These are phyloP conservation scores for Phania funesta DNA, from an alignment of 2,888 invertebrate genomes.

Conservation along the genomic window DNA sequence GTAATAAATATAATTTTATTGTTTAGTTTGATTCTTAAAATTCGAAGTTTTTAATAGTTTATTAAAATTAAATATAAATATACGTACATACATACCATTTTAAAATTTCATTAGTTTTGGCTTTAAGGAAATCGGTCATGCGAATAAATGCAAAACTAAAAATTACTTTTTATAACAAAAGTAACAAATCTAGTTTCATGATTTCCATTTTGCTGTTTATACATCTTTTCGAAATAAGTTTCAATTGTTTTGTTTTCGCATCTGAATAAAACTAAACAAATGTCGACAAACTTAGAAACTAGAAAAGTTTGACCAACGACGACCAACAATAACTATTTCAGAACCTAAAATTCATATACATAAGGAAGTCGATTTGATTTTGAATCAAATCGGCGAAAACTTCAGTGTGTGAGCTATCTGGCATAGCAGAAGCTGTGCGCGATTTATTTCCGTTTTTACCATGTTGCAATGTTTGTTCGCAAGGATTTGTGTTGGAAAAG, in stretches of 20 bases:
- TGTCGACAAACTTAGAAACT: too few species aligned
- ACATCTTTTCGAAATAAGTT: neutral
- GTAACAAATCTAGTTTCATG: neutral
- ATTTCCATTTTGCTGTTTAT: neutral
- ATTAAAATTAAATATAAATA: neutral
- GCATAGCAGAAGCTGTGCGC: too few species aligned
- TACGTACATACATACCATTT: conserved; percentile 48
- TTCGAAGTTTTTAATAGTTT: conserved; percentile 4
- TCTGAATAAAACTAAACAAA: too few species aligned
- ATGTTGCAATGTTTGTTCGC: too few species aligned
- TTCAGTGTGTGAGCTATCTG: too few species aligned
- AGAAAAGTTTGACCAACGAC: too few species aligned
- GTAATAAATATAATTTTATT: conserved; percentile 19
- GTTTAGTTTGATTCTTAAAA: conserved; percentile 2
- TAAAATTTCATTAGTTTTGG: conserved; percentile 20
- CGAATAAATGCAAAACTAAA: conserved; percentile 44
- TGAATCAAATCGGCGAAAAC: too few species aligned
- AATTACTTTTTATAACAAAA: conserved; percentile 9
- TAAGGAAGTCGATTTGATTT: too few species aligned
- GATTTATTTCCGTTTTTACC: too few species aligned
- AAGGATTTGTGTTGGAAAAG: too few species aligned
- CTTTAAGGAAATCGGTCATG: conserved; percentile 26
- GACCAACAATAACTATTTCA: too few species aligned
- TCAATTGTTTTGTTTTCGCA: neutral
- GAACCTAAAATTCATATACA: too few species aligned